Evolutionary conservation across 37 sponge, comb jelly and placozoan species (phyloP), one percentile per base, ranked within the genome.

Genomic region (Agelas oroides): DNA sequence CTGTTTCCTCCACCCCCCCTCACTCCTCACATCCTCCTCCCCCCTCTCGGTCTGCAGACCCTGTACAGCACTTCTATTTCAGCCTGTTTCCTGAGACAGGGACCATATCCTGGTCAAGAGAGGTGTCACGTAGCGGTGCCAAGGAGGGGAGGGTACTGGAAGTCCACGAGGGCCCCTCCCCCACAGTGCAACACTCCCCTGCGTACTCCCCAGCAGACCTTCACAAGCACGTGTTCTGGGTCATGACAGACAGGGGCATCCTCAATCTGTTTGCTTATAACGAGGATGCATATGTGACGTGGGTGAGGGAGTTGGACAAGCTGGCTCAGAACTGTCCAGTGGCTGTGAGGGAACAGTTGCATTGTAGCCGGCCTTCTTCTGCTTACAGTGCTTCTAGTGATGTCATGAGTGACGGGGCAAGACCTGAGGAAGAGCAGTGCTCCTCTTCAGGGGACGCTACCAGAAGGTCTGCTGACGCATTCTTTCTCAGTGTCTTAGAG

Each of bases 191-290:
- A 37, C n/a, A 53, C 2, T 53, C 65, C 25, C 68, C 81, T 0
- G 79, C 63, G 57, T 94, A 76, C 73, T 79, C 92, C 1, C 91
- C 92, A 16, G 37, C n/a, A 12, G 79, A 78, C 28, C 65, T 85
- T 1, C 86, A 94, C 73, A 39, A 75, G 46, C 71, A 91, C 59
- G 70, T 77, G 30, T 94, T 94, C 70, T 84, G 83, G 68, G 72
- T 94, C 8, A 28, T 35, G 52, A 72, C 84, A 20, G 83, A 71
- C 17, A 35, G 24, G 17, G 79, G 80, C 6, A 77, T 87, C 16
- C 52, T 94, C n/a, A 89, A 94, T 46, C 65, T 94, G 27, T 21
- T 94, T 14, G 89, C 89, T 0, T 90, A 91, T 75, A 75, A 65
- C 34, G 81, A 88, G 37, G 77, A 85, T 5, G 71, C 59, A 13